Conservation (phyloP, 2,888 invertebrate species). For the Sinodicranocentrus sp. region DNA sequence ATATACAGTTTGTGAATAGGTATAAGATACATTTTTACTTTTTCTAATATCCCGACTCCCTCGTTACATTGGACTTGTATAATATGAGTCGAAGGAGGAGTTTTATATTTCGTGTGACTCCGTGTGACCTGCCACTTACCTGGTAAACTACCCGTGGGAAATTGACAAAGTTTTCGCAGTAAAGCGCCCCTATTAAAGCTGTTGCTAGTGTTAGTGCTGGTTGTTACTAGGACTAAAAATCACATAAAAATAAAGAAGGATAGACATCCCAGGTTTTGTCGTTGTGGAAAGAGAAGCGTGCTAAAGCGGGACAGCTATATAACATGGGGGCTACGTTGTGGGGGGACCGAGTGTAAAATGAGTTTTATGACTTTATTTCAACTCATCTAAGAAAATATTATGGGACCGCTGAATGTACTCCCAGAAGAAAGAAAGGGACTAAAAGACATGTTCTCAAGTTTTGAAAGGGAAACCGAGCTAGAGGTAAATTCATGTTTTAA, state of each 20-base stretch:
- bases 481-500: too few species aligned
- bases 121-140: slow-evolving; percentile 61
- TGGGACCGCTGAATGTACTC: not conserved
- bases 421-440: too few species aligned
- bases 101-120: slow-evolving; percentile 32
- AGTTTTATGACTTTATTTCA: slow-evolving; percentile 41
- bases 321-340: not conserved
- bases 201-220: slow-evolving; percentile 6
- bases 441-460: too few species aligned
- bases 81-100: not conserved
- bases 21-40: too few species aligned
- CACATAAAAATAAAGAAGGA: slow-evolving; percentile 46
- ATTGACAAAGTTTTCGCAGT: slow-evolving; percentile 65
- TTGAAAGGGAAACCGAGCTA: too few species aligned
- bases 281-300: slow-evolving; percentile 21
- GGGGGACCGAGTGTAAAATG: slow-evolving; percentile 33
- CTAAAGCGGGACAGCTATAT: not conserved
- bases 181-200: slow-evolving; percentile 50
- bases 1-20: not conserved
- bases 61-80: too few species aligned
- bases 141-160: slow-evolving; percentile 63
- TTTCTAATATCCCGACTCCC: too few species aligned
- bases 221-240: slow-evolving; percentile 29
- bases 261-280: not conserved
- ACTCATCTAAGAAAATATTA: not conserved